Evolutionary conservation across 2,888 invertebrate genomes (phyloP), one percentile per base, ranked within the genome.

Genomic region (Hirtodrosophila histrioides): DNA sequence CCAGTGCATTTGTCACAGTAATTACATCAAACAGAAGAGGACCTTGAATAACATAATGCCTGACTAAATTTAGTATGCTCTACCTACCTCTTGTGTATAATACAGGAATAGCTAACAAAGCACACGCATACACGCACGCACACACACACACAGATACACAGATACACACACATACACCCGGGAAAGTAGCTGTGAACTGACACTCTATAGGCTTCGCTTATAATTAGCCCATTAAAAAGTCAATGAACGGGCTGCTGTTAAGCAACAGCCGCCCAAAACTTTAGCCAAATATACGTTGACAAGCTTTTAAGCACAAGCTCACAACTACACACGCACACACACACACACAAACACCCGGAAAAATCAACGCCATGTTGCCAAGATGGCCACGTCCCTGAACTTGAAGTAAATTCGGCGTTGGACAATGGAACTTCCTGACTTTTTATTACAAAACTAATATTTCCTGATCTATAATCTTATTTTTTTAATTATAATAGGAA

Each of bases 191-290:
- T n/a, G 12, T 10, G 3, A 31, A 23, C 7, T 9, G 11, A 8
- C 12, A 44, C 35, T 12, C 31, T 29, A 23, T 9, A 10, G 58
- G 48, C 35, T 31, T 27, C 10, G 40, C 49, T 41, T 61, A 46
- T 48, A 44, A 63, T 50, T 44, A 41, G 41, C 45, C 53, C 36
- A 78, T 85, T 81, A 64, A 37, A 57, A 67, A 85, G 86, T 67
- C 82, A 78, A 81, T 58, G 64, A 57, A 77, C 69, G 75, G 33
- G 4, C 24, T 10, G 9, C 17, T 23, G 2, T 31, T 31, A 39
- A 65, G 23, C 44, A n/a, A 31, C 31, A 31, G 31, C 31, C 31
- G 33, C 11, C 6, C 10, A 27, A 57, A 57, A 40, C 29, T 43
- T 41, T 24, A 31, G 27, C 31, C 35, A 27, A 57, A 50, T 43